phyloP scores from a whole-genome alignment of 2,797 vertebrate genomes.

The Acanthis flammea region DNA sequence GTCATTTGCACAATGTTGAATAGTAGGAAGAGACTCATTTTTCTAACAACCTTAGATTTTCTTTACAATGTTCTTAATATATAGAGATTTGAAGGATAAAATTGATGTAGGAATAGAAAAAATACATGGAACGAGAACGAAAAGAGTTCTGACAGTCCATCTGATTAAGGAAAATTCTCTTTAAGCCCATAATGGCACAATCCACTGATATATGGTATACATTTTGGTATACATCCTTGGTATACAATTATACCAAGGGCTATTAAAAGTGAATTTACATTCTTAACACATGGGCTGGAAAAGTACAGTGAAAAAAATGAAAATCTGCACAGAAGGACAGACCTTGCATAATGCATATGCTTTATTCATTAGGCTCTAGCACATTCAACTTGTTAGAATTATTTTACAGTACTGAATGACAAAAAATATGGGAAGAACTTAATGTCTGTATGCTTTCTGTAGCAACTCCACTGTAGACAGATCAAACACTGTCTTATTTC shows the following conservation, averaged over 20 bases:
- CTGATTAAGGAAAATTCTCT: background rate
- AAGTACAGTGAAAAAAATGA: background rate
- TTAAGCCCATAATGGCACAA: background rate
- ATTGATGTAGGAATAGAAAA: background rate
- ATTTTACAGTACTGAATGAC: background rate
- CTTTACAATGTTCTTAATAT: background rate
- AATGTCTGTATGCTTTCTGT: background rate
- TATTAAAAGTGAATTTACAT: background rate
- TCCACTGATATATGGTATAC: no score
- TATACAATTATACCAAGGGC: background rate
- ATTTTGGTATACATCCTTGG: no score
- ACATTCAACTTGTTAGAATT: background rate
- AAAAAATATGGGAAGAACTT: background rate
- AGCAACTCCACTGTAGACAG: background rate
- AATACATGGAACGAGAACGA: background rate
- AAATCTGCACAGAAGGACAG: background rate
- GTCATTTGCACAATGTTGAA: background rate
- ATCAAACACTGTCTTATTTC: background rate
- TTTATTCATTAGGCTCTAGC: background rate
- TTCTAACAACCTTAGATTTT: background rate
- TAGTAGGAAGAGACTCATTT: background rate
- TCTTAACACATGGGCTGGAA: background rate
- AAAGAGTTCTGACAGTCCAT: background rate
- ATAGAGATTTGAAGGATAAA: background rate
- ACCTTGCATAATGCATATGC: background rate